Base-by-base conservation (phyloP, 2,113 vertebrate genomes). In the Gambusia affinis region DNA sequence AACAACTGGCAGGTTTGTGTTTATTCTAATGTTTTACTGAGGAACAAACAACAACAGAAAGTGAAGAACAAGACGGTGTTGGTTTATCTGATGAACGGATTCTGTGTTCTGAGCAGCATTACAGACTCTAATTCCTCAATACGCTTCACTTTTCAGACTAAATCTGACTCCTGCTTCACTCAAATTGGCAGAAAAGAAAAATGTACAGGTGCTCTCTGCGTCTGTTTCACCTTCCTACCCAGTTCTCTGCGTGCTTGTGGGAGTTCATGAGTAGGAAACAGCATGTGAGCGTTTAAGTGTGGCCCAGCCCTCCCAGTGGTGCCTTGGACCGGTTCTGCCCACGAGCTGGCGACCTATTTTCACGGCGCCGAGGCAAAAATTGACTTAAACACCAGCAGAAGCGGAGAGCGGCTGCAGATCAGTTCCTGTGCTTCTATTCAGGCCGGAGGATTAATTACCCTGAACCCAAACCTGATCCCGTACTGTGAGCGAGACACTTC, bases 361-460 rank as follows among this genome's bases (percentile, higher is more conserved):
- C 76, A 74, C 47, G 3, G 62, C 60, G 28, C 60, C 86, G 86
- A 89, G 87, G 33, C 85, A 87, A 90, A 83, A 79, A 75, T 78
- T 88, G 84, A 61, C 79, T 79, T 85, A 79, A 86, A 88, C 78
- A 84, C 78, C 80, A 80, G 69, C 39, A 64, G 73, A 80, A 65
- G 62, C 37, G 27, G 69, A 72, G 72, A 60, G 6, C 66, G 79
- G 72, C 24, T 77, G 63, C 70, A 72, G 87, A 85, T 90, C 78
- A 35, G 85, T 89, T 89, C 89, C 89, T 78, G 61, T 78, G 75
- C 81, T 85, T 87, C 88, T 81, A 87, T 90, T 91, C 84, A 84
- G 80, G 76, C 70, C 66, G 82, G 81, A 92, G 92, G 93, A 94
- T 94, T 94, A 94, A 94, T 94, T 94, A 94, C 91, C 89, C 91